These are phyloP conservation scores for Onychomys arenicola DNA, from an alignment of 2,797 vertebrate species.

Conservation along the genomic window DNA sequence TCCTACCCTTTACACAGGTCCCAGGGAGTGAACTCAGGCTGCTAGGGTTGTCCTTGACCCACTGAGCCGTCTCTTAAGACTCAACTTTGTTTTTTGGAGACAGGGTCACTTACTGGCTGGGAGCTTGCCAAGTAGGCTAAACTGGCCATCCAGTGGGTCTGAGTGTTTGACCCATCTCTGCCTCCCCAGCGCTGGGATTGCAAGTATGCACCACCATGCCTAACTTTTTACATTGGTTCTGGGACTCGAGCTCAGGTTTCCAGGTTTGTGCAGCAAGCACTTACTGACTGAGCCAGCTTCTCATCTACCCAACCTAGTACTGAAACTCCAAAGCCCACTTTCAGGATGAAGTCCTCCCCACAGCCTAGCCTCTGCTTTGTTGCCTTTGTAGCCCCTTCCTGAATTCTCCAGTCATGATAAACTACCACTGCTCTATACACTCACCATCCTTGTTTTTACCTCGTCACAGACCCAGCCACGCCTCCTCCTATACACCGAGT, in stretches of 20 bases:
- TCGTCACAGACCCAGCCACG: background rate
- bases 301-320: background rate
- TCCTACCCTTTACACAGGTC: background rate
- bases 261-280: background rate
- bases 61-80: background rate
- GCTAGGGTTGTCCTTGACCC: background rate
- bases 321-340: background rate
- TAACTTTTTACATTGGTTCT: background rate
- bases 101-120: background rate
- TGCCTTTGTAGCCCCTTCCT: background rate
- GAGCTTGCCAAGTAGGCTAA: background rate
- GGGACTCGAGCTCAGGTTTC: background rate
- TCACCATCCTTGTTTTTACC: background rate
- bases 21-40: background rate
- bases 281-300: background rate
- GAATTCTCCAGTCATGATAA: background rate
- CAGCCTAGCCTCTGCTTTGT: background rate
- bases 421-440: background rate
- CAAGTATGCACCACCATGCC: no score
- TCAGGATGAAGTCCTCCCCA: background rate
- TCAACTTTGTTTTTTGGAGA: background rate
- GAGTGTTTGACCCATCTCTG: background rate
- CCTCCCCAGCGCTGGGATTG: background rate
- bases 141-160: background rate
- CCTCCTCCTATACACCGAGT: background rate